Evolutionary conservation across 2,113 vertebrate species (phyloP).

Genomic region (Penelope pileata): DNA sequence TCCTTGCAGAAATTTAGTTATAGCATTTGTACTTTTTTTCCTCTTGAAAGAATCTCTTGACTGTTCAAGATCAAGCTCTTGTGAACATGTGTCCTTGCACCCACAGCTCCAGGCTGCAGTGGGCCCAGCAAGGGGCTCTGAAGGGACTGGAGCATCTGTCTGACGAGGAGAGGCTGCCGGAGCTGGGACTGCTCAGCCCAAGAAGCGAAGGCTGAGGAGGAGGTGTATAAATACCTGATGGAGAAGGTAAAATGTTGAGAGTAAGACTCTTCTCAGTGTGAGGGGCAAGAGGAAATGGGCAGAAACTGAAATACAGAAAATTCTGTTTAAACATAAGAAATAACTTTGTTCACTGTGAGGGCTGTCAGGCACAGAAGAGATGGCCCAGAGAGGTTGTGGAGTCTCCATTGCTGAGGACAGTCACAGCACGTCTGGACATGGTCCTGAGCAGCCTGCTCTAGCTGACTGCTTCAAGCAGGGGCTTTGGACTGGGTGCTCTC

Average conservation of each 20-base stretch:
- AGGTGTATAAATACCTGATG: neutral
- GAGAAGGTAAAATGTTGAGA: neutral
- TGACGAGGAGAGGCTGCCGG: neutral
- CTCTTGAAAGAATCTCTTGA: neutral
- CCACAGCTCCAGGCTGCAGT: neutral
- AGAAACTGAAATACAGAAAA: neutral
- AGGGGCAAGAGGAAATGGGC: neutral
- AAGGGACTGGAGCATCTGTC: neutral
- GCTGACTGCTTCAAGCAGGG: neutral
- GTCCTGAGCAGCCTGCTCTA: neutral
- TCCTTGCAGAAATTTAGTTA: neutral
- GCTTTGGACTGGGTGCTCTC: accelerated
- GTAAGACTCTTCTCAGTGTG: neutral
- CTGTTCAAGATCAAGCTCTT: neutral
- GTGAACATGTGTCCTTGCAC: neutral
- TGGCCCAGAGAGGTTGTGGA: neutral
- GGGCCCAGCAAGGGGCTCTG: neutral
- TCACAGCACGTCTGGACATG: neutral
- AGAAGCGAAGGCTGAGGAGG: neutral
- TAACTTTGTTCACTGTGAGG: neutral
- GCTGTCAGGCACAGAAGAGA: neutral
- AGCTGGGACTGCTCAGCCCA: neutral
- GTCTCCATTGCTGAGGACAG: accelerated
- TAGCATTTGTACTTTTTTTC: neutral
- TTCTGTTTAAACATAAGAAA: neutral